Percentiles rank a stretch among this genome's conserved stretches.
Evolutionary conservation across 2,888 invertebrate genomes (phyloP).

Genomic region (Nebria brevicollis): DNA sequence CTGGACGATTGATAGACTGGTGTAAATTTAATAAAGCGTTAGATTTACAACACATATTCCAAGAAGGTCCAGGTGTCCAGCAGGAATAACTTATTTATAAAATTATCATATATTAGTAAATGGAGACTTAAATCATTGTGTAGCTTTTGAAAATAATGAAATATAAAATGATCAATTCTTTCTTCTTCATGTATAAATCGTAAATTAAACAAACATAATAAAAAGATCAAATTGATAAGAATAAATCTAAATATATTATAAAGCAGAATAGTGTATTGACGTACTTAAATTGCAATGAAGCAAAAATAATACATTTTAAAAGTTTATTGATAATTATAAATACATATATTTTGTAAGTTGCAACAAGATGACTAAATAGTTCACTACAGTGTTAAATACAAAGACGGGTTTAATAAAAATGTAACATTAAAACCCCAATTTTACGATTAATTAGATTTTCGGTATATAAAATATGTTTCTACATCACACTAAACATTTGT

Average conservation of each 20-base stretch:
- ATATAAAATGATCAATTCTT: too few relatives aligned
- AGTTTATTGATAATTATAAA: background rate
- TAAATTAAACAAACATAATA: background rate
- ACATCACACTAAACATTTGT: background rate
- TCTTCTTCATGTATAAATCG: too few relatives aligned
- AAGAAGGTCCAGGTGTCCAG: conserved; percentile 49
- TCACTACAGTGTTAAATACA: background rate
- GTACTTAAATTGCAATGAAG: too few relatives aligned
- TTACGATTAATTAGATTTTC: background rate
- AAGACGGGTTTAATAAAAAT: background rate
- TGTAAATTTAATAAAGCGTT: conserved; percentile 64
- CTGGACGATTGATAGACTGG: conserved; percentile 64
- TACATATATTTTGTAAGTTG: background rate
- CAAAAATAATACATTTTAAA: background rate
- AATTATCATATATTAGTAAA: conserved; percentile 4
- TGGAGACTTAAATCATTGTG: background rate
- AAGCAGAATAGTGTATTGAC: too few relatives aligned
- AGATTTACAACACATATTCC: conserved; percentile 60
- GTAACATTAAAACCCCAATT: background rate
- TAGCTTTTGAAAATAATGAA: too few relatives aligned
- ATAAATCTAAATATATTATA: background rate
- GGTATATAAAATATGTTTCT: background rate
- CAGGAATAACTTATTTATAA: background rate
- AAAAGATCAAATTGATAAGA: background rate
- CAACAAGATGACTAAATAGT: background rate